Evolutionary conservation across 2,888 invertebrate genomes (phyloP).

Genomic region (Cataglyphis cursor): DNA sequence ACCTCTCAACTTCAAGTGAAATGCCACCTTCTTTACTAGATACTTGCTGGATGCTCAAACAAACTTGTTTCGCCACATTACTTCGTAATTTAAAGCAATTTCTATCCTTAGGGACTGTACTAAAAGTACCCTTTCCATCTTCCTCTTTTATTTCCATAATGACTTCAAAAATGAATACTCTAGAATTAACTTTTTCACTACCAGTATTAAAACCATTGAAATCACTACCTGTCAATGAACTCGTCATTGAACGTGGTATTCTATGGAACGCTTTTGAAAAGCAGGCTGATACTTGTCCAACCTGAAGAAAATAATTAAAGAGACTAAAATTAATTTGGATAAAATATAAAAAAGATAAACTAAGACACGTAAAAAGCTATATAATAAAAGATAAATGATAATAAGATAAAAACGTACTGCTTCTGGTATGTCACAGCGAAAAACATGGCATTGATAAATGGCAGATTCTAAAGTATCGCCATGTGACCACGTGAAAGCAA

Average conservation of each 20-base stretch:
- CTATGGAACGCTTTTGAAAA: constrained; percentile 98
- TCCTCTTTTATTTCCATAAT: constrained; percentile 97
- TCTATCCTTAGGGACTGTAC: constrained; percentile 95
- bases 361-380: background rate
- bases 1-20: constrained; percentile 94
- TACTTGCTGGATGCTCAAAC: constrained; percentile 94
- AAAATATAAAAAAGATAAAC: background rate
- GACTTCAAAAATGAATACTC: constrained; percentile 95
- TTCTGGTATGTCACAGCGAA: constrained; percentile 97
- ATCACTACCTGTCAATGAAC: constrained; percentile 90
- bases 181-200: constrained; percentile 88
- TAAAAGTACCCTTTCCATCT: constrained; percentile 93
- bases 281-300: constrained; percentile 89
- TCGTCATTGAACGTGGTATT: constrained; percentile 94
- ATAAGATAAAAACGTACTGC: constrained; percentile 90
- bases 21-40: constrained; percentile 87
- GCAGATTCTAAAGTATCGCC: constrained; percentile 95
- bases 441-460: constrained; percentile 98
- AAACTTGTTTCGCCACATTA: constrained; percentile 95
- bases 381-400: background rate
- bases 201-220: constrained; percentile 88
- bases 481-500: constrained; percentile 99
- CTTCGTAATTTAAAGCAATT: constrained; percentile 94
- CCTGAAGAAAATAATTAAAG: constrained; percentile 84
- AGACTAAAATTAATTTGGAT: background rate